Conservation (phyloP, 2,113 vertebrate species). For the Sciurus niger region DNA sequence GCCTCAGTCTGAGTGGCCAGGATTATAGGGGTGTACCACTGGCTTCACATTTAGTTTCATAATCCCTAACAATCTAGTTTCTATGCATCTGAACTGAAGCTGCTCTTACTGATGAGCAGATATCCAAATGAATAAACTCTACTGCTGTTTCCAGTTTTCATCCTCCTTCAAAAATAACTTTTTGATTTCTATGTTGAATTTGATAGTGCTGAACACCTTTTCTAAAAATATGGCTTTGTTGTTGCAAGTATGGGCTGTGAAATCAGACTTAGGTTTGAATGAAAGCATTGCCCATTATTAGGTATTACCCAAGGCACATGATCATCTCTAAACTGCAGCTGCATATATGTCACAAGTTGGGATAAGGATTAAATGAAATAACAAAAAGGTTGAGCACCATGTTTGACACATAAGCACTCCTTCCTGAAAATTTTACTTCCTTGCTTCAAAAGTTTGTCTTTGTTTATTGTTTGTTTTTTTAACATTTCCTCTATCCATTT, state of each 20-base stretch:
- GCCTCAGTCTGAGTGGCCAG: too few species aligned
- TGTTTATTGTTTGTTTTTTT: not conserved
- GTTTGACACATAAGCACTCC: not conserved
- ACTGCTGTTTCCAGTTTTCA: not conserved
- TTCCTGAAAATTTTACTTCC: not conserved
- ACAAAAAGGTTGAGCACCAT: not conserved
- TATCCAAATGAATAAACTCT: not conserved
- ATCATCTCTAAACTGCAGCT: not conserved
- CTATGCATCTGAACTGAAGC: not conserved
- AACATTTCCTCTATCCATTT: not conserved
- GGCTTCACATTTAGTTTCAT: not conserved
- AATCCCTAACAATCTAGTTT: not conserved
- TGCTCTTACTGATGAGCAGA: not conserved
- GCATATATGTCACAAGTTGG: not conserved
- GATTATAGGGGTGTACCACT: not conserved
- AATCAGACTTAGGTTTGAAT: slow-evolving; percentile 7
- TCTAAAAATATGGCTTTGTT: slow-evolving; percentile 18
- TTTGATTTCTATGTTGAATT: not conserved
- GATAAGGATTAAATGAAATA: slow-evolving; percentile 17
- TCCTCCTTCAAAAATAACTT: slow-evolving; percentile 12
- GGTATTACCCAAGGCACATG: not conserved
- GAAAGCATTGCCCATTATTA: not conserved
- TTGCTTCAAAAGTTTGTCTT: slow-evolving; percentile 37
- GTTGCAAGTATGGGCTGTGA: not conserved
- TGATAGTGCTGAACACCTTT: not conserved